Conservation (phyloP, 2,797 vertebrate species). For the Bovichtus variegatus region DNA sequence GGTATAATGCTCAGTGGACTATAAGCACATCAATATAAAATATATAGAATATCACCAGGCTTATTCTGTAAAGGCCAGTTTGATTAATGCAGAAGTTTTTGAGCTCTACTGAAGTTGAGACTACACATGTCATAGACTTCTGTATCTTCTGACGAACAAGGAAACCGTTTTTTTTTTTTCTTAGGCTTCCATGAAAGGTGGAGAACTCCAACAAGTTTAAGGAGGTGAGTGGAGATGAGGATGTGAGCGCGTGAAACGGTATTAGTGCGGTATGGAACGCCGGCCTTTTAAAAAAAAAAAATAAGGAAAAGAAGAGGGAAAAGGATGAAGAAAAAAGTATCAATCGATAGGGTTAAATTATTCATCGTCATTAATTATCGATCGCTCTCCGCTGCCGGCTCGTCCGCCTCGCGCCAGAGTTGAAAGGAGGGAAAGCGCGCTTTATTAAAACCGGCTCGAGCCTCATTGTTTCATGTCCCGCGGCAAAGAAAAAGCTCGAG, state of each 20-base stretch:
- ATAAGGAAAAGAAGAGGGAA: conserved; percentile 81
- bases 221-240: conserved; percentile 68
- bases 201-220: conserved; percentile 74
- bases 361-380: conserved; percentile 97
- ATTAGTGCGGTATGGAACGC: conserved; percentile 78
- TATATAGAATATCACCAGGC: not conserved
- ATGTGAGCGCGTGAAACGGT: conserved; percentile 64
- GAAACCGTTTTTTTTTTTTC: conserved; percentile 44
- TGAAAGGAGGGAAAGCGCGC: conserved; percentile 93
- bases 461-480: conserved; percentile 95
- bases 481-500: conserved; percentile 91
- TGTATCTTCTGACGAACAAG: conserved; percentile 51
- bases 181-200: conserved; percentile 59
- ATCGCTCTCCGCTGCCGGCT: conserved; percentile 91
- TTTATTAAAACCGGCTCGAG: conserved; percentile 92
- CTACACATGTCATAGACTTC: conserved; percentile 36
- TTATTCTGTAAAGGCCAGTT: not conserved
- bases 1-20: not conserved
- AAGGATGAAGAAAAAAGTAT: conserved; percentile 86
- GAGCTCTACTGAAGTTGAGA: conserved; percentile 32
- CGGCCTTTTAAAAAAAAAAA: conserved; percentile 87
- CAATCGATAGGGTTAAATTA: conserved; percentile 94
- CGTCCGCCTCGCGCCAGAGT: conserved; percentile 91
- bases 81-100: conserved; percentile 19
- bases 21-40: not conserved